phyloP scores from a whole-genome alignment of 2,113 vertebrate species.

The Brachirus orientalis region DNA sequence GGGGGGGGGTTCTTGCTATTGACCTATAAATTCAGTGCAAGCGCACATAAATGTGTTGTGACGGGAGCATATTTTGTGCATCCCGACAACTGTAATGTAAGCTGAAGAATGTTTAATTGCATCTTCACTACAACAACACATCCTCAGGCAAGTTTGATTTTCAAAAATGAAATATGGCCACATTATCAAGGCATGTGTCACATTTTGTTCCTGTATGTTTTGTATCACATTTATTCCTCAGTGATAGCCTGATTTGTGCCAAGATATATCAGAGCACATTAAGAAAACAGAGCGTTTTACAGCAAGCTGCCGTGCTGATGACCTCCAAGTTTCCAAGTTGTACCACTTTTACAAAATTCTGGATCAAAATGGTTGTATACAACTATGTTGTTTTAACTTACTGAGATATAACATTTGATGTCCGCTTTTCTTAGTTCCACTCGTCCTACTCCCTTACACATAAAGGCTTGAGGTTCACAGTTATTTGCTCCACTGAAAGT shows the following conservation, averaged over 20 bases:
- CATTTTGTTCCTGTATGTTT: neutral
- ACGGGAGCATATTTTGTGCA: conserved; percentile 10
- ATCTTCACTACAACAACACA: conserved; percentile 1
- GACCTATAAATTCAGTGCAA: conserved; percentile 23
- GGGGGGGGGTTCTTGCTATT: neutral
- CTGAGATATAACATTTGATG: conserved; percentile 60
- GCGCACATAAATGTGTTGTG: conserved; percentile 8
- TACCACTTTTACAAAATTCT: conserved; percentile 42
- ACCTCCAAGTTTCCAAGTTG: conserved; percentile 56
- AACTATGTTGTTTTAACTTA: conserved; percentile 50
- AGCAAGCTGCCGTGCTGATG: neutral
- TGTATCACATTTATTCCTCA: neutral
- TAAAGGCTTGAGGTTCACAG: conserved; percentile 34
- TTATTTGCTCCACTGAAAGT: too few species aligned
- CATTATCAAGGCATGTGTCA: neutral
- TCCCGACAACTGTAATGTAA: conserved; percentile 1
- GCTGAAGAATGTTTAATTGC: conserved; percentile 31
- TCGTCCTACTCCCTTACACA: conserved; percentile 68
- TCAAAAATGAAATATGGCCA: conserved; percentile 10
- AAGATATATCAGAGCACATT: neutral
- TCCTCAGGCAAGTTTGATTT: conserved; percentile 15
- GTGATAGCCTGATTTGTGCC: neutral
- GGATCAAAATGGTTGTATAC: conserved; percentile 57
- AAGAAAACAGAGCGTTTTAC: neutral
- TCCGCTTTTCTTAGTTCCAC: conserved; percentile 40